phyloP scores from a whole-genome alignment of 2,797 vertebrate genomes.

The Dipus sagitta region DNA sequence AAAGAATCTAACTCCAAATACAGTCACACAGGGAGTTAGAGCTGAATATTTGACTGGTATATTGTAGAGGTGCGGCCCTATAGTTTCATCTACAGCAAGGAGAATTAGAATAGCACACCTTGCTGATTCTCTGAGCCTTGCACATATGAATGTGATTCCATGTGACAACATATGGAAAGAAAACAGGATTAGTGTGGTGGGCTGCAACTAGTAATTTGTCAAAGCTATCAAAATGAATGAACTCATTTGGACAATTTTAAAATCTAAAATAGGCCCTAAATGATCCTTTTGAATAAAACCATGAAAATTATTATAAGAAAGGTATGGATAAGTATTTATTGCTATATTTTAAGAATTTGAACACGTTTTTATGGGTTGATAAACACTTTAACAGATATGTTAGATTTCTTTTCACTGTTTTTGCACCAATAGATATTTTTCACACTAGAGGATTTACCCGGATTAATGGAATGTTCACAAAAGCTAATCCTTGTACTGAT shows the following conservation, averaged over 20 bases:
- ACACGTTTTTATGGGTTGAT: neutral
- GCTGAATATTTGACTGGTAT: neutral
- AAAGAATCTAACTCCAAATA: neutral
- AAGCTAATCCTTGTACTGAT: constrained; percentile 49
- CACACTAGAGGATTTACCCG: constrained; percentile 36
- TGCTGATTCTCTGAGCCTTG: neutral
- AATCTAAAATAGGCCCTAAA: constrained; percentile 37
- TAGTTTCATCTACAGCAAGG: neutral
- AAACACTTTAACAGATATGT: constrained; percentile 36
- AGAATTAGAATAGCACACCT: neutral
- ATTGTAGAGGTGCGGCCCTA: neutral
- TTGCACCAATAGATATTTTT: constrained; percentile 61
- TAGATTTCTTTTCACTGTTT: constrained; percentile 38
- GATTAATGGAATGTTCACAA: constrained; percentile 56
- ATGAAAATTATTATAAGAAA: constrained; percentile 35
- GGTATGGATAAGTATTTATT: constrained; percentile 46
- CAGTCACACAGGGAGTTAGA: neutral
- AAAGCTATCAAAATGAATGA: constrained; percentile 32
- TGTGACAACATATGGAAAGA: neutral
- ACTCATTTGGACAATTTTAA: neutral
- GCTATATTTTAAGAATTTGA: constrained; percentile 17
- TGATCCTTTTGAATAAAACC: constrained; percentile 9
- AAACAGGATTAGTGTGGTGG: neutral
- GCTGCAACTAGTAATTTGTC: neutral
- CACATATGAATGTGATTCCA: neutral